These are phyloP conservation scores for Cichlasoma orientale DNA, from an alignment of 2,797 vertebrate species.

Conservation along the genomic window DNA sequence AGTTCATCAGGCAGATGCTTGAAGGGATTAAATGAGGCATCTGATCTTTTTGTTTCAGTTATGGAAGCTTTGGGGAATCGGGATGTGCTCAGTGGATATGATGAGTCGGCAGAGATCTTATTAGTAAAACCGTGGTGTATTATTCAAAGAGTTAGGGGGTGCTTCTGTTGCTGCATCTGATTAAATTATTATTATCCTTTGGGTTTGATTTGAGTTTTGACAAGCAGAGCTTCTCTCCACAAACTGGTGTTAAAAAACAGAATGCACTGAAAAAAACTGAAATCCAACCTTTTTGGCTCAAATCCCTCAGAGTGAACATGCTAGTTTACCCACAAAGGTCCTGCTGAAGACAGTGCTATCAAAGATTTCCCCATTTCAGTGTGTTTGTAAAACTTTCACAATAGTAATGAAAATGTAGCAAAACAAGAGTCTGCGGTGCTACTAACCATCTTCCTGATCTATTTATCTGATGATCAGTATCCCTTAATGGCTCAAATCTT, in stretches of 20 bases:
- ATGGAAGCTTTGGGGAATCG: slow-evolving; percentile 44
- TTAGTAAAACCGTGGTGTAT: slow-evolving; percentile 53
- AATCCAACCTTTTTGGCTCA: background rate
- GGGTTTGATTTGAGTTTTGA: slow-evolving; percentile 40
- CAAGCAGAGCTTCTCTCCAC: background rate
- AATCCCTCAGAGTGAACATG: background rate
- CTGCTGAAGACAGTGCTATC: background rate
- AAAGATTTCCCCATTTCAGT: background rate
- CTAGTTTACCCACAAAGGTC: background rate
- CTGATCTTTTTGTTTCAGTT: slow-evolving; percentile 63
- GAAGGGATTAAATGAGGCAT: slow-evolving; percentile 57
- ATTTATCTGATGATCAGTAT: background rate
- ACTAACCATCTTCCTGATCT: background rate
- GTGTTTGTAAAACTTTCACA: background rate
- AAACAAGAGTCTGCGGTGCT: background rate
- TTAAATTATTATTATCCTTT: slow-evolving; percentile 50
- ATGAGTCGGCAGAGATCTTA: slow-evolving; percentile 67
- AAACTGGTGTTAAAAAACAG: background rate
- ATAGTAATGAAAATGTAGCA: background rate
- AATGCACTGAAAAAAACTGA: background rate
- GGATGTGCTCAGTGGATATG: slow-evolving; percentile 40
- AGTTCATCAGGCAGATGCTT: slow-evolving; percentile 42
- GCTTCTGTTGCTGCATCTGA: slow-evolving; percentile 47
- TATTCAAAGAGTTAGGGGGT: slow-evolving; percentile 41
- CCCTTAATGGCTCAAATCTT: too few species aligned